Evolutionary conservation across 2,888 invertebrate species (phyloP).

Genomic region (Drosophila siamana): DNA sequence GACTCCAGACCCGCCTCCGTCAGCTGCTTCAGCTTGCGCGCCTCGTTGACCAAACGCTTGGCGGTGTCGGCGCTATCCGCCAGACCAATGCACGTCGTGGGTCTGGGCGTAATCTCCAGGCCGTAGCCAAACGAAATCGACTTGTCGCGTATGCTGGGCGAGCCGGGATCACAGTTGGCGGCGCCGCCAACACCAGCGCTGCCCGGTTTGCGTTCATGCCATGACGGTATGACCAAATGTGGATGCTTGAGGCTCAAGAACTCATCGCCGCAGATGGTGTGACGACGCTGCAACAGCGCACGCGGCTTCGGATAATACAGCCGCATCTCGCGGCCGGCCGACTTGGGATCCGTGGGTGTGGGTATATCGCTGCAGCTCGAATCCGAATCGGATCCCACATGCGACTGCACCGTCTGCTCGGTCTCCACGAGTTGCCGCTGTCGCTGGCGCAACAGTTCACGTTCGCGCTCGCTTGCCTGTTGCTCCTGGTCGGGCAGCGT

Average conservation of each 20-base stretch:
- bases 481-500: slow-evolving; percentile 8
- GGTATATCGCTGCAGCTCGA: slow-evolving; percentile 87
- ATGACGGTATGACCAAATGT: slow-evolving; percentile 87
- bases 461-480: not conserved
- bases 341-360: slow-evolving; percentile 86
- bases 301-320: slow-evolving; percentile 92
- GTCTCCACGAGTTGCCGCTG: not conserved
- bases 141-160: slow-evolving; percentile 90
- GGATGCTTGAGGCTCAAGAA: slow-evolving; percentile 85
- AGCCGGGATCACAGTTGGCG: slow-evolving; percentile 82
- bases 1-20: slow-evolving; percentile 66
- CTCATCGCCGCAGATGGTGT: slow-evolving; percentile 95
- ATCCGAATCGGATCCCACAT: slow-evolving; percentile 84
- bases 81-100: slow-evolving; percentile 89
- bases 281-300: slow-evolving; percentile 91
- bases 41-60: slow-evolving; percentile 63
- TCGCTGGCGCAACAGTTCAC: not conserved
- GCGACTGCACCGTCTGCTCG: slow-evolving; percentile 25
- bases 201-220: slow-evolving; percentile 90
- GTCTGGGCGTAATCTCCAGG: slow-evolving; percentile 89
- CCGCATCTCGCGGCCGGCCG: slow-evolving; percentile 85
- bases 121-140: slow-evolving; percentile 92
- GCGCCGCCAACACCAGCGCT: slow-evolving; percentile 18
- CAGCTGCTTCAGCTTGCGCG: slow-evolving; percentile 68
- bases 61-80: slow-evolving; percentile 72